phyloP scores from a whole-genome alignment of 2,888 invertebrate species.

The Yponomeuta evonymella region DNA sequence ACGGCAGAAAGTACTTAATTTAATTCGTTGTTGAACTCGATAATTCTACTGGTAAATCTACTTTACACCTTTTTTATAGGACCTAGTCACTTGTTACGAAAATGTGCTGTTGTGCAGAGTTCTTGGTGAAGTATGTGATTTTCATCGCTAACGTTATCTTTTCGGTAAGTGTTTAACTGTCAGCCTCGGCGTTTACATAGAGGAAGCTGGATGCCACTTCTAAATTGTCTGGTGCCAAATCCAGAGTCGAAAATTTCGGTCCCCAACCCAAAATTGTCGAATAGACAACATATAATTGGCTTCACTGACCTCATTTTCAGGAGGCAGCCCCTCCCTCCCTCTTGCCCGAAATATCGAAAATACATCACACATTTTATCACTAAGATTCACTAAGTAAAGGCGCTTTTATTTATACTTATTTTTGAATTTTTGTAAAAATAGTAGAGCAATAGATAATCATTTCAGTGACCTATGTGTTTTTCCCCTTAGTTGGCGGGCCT shows the following conservation, averaged over 20 bases:
- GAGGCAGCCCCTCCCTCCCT: not conserved
- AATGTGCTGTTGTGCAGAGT: slow-evolving; percentile 43
- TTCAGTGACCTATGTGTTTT: not conserved
- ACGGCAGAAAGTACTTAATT: no score
- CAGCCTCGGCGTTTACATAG: no score
- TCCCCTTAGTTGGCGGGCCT: slow-evolving; percentile 81
- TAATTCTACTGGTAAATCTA: no score
- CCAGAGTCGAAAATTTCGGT: not conserved
- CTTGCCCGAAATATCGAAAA: not conserved
- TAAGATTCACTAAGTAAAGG: no score
- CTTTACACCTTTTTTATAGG: no score
- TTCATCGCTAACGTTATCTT: slow-evolving; percentile 43
- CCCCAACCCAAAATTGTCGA: not conserved
- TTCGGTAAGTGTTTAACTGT: slow-evolving; percentile 35
- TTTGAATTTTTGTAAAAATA: no score
- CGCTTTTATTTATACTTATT: no score
- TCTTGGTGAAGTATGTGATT: slow-evolving; percentile 46
- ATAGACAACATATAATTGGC: not conserved
- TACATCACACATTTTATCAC: no score
- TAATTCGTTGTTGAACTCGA: no score
- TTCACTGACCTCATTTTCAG: not conserved
- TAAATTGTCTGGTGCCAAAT: not conserved
- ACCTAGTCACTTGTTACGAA: slow-evolving; percentile 21
- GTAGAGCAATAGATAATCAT: not conserved
- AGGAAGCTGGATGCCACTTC: not conserved